Conservation (phyloP, 2,113 vertebrate genomes). For the Xenopus borealis region DNA sequence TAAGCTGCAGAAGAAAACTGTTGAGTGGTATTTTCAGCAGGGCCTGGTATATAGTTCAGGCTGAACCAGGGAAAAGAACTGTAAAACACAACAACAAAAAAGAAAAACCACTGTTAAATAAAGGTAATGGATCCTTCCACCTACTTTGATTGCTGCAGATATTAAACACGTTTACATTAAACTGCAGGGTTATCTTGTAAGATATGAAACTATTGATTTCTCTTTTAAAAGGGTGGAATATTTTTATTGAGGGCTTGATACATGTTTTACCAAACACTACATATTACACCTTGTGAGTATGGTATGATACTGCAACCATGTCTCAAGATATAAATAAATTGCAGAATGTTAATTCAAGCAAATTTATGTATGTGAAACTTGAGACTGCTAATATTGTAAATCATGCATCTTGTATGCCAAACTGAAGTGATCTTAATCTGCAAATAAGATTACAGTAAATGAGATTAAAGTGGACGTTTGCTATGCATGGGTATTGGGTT, state of each 20-base stretch:
- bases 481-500: conserved; percentile 70
- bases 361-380: conserved; percentile 53
- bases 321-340: conserved; percentile 51
- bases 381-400: conserved; percentile 64
- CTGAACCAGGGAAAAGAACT: conserved; percentile 99
- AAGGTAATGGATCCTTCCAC: conserved; percentile 90
- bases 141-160: conserved; percentile 84
- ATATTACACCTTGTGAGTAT: conserved; percentile 65
- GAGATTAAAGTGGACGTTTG: conserved; percentile 69
- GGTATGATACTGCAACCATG: conserved; percentile 60
- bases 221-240: conserved; percentile 55
- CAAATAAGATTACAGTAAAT: background rate
- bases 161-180: conserved; percentile 74
- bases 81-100: conserved; percentile 99
- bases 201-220: conserved; percentile 50
- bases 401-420: conserved; percentile 76
- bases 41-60: conserved; percentile 99
- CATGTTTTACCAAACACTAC: conserved; percentile 58
- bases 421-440: conserved; percentile 57
- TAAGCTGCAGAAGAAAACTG: conserved; percentile 99
- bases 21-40: conserved; percentile 99
- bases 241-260: conserved; percentile 69
- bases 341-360: conserved; percentile 53
- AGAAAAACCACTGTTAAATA: conserved; percentile 99
- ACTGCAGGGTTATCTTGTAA: conserved; percentile 77